Evolutionary conservation across 2,888 invertebrate genomes (phyloP).

Genomic region (Hypomecis punctinalis): DNA sequence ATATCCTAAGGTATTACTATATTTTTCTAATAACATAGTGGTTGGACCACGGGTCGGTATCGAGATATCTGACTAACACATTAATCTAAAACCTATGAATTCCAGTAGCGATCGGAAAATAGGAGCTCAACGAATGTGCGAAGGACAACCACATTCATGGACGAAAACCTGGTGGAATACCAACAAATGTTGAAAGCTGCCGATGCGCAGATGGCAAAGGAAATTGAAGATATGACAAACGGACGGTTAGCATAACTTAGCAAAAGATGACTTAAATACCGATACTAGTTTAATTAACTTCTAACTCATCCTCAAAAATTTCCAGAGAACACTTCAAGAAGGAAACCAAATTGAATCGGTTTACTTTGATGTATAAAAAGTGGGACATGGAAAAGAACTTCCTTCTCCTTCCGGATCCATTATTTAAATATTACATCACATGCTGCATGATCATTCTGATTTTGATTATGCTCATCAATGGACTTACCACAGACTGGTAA

Average conservation of each 20-base stretch:
- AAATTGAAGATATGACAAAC: conserved; percentile 93
- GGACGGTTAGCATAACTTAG: conserved; percentile 82
- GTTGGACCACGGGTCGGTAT: too few relatives aligned
- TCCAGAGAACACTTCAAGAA: conserved; percentile 88
- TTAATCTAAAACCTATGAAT: conserved; percentile 55
- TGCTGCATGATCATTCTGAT: conserved; percentile 71
- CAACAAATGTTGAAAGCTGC: conserved; percentile 88
- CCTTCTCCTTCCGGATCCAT: conserved; percentile 90
- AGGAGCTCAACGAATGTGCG: conserved; percentile 68
- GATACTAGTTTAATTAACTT: too few relatives aligned
- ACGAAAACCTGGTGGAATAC: conserved; percentile 87
- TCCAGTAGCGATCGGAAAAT: conserved; percentile 81
- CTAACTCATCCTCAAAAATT: conserved; percentile 42
- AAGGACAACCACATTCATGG: conserved; percentile 88
- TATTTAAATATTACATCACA: conserved; percentile 91
- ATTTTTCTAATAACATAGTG: too few relatives aligned
- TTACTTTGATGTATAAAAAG: conserved; percentile 78
- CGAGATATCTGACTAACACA: conserved; percentile 41
- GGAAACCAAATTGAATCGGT: conserved; percentile 83
- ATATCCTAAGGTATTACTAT: too few relatives aligned
- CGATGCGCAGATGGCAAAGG: conserved; percentile 91
- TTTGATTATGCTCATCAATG: conserved; percentile 68
- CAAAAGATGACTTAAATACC: too few relatives aligned
- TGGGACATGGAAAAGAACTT: conserved; percentile 89
- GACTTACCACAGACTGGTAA: conserved; percentile 75